Percentiles rank a stretch among this genome's conserved stretches.
Evolutionary conservation across 1,140 invertebrate genomes (phyloP).

Genomic region (Drosophila quadrilineata): DNA sequence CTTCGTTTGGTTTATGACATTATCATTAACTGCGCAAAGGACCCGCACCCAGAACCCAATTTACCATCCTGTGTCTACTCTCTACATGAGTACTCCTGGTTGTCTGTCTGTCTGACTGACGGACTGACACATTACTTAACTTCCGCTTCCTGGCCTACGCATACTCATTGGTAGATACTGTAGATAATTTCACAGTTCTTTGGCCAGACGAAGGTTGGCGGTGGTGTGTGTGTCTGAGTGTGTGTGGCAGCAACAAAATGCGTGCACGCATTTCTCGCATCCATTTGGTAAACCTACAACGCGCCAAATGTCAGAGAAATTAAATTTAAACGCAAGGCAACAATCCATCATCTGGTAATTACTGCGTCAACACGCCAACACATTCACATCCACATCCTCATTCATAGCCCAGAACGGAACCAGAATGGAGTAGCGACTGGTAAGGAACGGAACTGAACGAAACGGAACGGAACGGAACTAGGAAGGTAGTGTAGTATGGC

Average conservation of each 20-base stretch:
- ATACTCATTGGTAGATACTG: slow-evolving; percentile 32
- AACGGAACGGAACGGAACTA: slow-evolving; percentile 3
- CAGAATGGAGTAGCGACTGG: too few relatives aligned
- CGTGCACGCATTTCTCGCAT: slow-evolving; percentile 70
- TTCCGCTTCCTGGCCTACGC: slow-evolving; percentile 67
- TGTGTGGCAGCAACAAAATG: slow-evolving; percentile 40
- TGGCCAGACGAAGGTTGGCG: slow-evolving; percentile 55
- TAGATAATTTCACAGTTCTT: slow-evolving; percentile 77
- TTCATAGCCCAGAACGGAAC: slow-evolving; percentile 9
- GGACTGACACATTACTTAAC: slow-evolving; percentile 77
- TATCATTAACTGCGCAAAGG: slow-evolving; percentile 35
- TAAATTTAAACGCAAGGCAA: slow-evolving; percentile 79
- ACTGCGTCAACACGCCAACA: slow-evolving; percentile 75
- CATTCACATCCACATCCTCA: slow-evolving; percentile 34
- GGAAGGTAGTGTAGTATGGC: neutral
- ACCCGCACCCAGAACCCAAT: slow-evolving; percentile 21
- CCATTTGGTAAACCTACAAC: slow-evolving; percentile 67
- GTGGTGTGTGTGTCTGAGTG: too few relatives aligned
- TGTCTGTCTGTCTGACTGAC: slow-evolving; percentile 39
- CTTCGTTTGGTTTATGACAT: slow-evolving; percentile 30
- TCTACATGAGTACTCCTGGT: neutral
- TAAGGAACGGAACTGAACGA: neutral
- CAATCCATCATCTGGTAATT: slow-evolving; percentile 79
- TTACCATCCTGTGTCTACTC: slow-evolving; percentile 5
- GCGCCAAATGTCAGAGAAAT: slow-evolving; percentile 77